phyloP scores from a whole-genome alignment of 2,113 vertebrate genomes.

The Polyodon spathula region DNA sequence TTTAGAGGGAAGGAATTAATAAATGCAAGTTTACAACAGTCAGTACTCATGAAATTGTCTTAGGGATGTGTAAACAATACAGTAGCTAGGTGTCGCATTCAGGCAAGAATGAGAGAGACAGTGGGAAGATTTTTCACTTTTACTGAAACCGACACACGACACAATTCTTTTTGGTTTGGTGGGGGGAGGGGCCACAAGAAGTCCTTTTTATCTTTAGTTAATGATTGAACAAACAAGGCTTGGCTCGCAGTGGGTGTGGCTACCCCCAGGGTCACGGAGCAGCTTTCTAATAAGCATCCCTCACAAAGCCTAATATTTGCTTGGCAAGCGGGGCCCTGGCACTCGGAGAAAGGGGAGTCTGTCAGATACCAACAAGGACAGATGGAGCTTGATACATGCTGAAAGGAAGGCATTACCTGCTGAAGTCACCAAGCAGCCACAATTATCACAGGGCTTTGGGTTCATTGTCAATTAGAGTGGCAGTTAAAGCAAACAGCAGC shows the following conservation, averaged over 20 bases:
- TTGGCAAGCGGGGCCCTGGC: constrained; percentile 24
- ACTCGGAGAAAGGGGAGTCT: constrained; percentile 36
- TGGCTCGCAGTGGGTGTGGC: constrained; percentile 44
- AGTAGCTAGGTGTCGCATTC: too few relatives aligned
- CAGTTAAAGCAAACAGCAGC: constrained; percentile 54
- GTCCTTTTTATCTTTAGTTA: constrained; percentile 56
- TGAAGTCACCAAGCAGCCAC: constrained; percentile 68
- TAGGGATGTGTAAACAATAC: too few relatives aligned
- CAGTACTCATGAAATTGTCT: too few relatives aligned
- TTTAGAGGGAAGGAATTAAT: too few relatives aligned
- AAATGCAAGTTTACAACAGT: too few relatives aligned
- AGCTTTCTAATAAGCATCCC: constrained; percentile 51
- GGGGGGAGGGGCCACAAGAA: constrained; percentile 30
- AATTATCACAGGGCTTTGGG: constrained; percentile 72
- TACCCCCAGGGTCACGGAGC: constrained; percentile 45
- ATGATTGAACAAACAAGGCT: constrained; percentile 59
- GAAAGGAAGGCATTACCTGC: constrained; percentile 84
- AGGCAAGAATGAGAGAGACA: too few relatives aligned
- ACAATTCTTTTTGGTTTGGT: constrained; percentile 30
- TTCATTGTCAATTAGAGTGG: constrained; percentile 65
- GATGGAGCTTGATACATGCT: constrained; percentile 80
- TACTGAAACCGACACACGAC: constrained; percentile 27
- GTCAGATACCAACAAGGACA: constrained; percentile 66
- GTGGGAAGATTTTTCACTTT: constrained; percentile 7
- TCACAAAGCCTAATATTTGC: constrained; percentile 45